Evolutionary conservation across 2,113 vertebrate genomes (phyloP).

Genomic region (Burhinus oedicnemus): DNA sequence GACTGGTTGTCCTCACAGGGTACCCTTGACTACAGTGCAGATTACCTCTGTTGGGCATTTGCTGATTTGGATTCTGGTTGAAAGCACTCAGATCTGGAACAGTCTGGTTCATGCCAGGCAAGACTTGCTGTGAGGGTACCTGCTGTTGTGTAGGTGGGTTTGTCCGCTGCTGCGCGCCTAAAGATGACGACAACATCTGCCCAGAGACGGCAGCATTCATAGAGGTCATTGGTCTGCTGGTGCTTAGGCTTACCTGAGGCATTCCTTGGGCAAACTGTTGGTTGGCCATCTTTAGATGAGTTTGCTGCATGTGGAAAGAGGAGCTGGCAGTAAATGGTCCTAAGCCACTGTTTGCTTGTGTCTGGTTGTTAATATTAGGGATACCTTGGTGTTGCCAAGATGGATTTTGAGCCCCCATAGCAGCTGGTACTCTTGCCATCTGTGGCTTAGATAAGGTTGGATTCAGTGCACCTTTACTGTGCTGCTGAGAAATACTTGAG

Average conservation of each 20-base stretch:
- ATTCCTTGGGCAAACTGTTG: slow-evolving; percentile 79
- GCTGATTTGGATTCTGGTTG: slow-evolving; percentile 79
- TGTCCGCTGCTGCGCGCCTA: slow-evolving; percentile 79
- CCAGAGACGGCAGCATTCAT: slow-evolving; percentile 78
- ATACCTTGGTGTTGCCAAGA: slow-evolving; percentile 88
- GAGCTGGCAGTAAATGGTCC: slow-evolving; percentile 81
- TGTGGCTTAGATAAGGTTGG: slow-evolving; percentile 86
- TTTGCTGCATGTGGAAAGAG: slow-evolving; percentile 89
- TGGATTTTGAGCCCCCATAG: slow-evolving; percentile 78
- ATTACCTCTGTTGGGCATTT: slow-evolving; percentile 76
- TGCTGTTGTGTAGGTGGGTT: slow-evolving; percentile 78
- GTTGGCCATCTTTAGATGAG: slow-evolving; percentile 86
- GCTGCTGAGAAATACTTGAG: slow-evolving; percentile 79
- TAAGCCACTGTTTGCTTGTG: slow-evolving; percentile 74
- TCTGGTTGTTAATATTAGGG: slow-evolving; percentile 82
- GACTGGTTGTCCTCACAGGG: slow-evolving; percentile 85
- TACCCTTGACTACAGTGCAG: slow-evolving; percentile 92
- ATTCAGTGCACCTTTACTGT: slow-evolving; percentile 82
- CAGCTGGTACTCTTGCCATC: slow-evolving; percentile 77
- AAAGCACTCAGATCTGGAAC: slow-evolving; percentile 88
- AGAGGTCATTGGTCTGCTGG: slow-evolving; percentile 80
- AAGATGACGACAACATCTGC: slow-evolving; percentile 83
- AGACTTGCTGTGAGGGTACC: slow-evolving; percentile 81
- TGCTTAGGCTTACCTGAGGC: slow-evolving; percentile 77
- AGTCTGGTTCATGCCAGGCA: slow-evolving; percentile 79